Evolutionary conservation across 2,888 invertebrate species (phyloP).

Genomic region (Gnatocerus cornutus): DNA sequence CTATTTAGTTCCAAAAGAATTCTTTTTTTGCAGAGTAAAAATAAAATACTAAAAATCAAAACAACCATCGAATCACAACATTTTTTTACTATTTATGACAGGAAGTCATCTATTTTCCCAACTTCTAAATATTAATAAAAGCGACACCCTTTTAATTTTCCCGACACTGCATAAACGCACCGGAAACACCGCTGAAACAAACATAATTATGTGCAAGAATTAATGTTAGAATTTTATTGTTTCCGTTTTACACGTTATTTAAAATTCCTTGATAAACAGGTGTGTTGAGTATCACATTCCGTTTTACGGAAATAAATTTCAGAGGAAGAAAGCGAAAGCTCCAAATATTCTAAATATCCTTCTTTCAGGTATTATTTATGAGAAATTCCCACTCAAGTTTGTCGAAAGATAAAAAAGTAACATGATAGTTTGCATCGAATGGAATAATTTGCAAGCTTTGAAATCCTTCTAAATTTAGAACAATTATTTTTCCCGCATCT

Average conservation of each 20-base stretch:
- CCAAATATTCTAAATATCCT: too few relatives aligned
- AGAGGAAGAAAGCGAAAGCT: conserved; percentile 1
- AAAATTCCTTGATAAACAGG: conserved; percentile 2
- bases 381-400: too few relatives aligned
- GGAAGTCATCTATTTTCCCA: not conserved
- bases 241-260: conserved; percentile 4
- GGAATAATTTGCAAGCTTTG: too few relatives aligned
- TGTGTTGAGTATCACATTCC: not conserved
- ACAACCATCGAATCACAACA: not conserved
- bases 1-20: too few relatives aligned
- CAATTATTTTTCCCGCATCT: conserved; percentile 1
- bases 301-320: not conserved
- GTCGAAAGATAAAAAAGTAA: too few relatives aligned
- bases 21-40: too few relatives aligned
- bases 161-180: conserved; percentile 2
- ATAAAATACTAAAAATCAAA: too few relatives aligned
- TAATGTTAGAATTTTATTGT: conserved; percentile 4
- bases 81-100: not conserved
- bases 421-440: too few relatives aligned
- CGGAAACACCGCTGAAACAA: not conserved
- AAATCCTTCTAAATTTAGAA: too few relatives aligned
- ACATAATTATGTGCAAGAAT: conserved; percentile 4
- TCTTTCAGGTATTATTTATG: too few relatives aligned
- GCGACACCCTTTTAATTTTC: not conserved
- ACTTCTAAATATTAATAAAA: not conserved